Base-by-base conservation (phyloP, 2,797 vertebrate genomes). In the Cryptoprocta ferox region DNA sequence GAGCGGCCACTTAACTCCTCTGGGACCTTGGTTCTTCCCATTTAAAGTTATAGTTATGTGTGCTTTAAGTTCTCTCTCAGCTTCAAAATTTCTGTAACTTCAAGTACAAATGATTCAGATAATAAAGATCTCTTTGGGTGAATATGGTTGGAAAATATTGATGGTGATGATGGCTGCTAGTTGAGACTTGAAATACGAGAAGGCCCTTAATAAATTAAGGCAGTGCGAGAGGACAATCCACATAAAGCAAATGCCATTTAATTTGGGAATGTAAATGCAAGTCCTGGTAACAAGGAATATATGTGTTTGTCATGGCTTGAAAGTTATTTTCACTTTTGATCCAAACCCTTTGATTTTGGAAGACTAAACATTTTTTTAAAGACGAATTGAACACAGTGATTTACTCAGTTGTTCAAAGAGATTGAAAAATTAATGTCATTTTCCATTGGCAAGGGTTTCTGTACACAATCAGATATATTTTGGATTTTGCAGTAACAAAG, bases 271-370 rank as follows among this genome's bases (percentile, higher is more conserved):
- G 4, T 24, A 86, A 70, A 37, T 19, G 2, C 12, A 30, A 28
- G 2, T 8, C 48, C 21, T 30, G 37, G 65, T 56, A 61, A 70
- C 3, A 7, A 84, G 35, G 26, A 45, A 61, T 35, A 66, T 11
- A 10, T 83, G 12, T 81, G 63, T 63, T 32, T 80, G 11, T 65
- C 14, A 56, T 26, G 24, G 12, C 32, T 70, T 84, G 26, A 35
- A 76, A 63, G 28, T 65, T 66, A 81, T 94, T 80, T 68, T 84
- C 28, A 56, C 11, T 61, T 95, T 95, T 76, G 37, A 95, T 45
- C 6, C 76, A 80, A 79, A 80, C 1, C 79, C 30, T 84, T 81
- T 79, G 24, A 79, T 59, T 90, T 70, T 15, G 21, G 4, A 28
- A 95, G 32, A 82, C 35, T 83, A 48, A 87, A 83, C 14, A 39